These are phyloP conservation scores for Diaperis boleti DNA, from an alignment of 2,888 invertebrate species.

Conservation along the genomic window DNA sequence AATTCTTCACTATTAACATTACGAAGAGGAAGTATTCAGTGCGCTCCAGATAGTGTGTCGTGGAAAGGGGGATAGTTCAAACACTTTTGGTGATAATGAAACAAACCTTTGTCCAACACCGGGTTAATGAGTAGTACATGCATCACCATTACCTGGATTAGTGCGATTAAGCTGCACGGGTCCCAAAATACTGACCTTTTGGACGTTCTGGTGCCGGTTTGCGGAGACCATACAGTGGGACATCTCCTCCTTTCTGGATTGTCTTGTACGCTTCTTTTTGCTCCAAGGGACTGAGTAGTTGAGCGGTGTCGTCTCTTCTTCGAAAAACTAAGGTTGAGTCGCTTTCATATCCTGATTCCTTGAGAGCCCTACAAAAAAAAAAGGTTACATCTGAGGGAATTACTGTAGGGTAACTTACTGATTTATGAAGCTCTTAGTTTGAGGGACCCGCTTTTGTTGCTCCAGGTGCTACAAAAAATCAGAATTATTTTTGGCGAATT, in stretches of 20 bases:
- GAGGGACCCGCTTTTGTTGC: conserved; percentile 75
- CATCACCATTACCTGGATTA: conserved; percentile 31
- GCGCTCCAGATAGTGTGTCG: conserved; percentile 3
- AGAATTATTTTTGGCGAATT: conserved; percentile 46
- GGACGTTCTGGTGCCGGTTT: conserved; percentile 89
- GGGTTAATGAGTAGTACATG: conserved; percentile 24
- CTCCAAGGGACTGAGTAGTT: conserved; percentile 83
- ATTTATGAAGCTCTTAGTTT: conserved; percentile 83
- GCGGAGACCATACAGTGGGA: conserved; percentile 91
- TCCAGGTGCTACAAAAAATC: conserved; percentile 75
- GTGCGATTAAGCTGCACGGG: conserved; percentile 13
- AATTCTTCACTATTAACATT: conserved; percentile 49
- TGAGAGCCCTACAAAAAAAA: conserved; percentile 76
- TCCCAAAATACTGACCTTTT: conserved; percentile 72
- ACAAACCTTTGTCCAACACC: conserved; percentile 44
- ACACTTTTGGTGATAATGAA: conserved; percentile 27
- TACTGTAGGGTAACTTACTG: conserved; percentile 75
- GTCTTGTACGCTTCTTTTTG: conserved; percentile 87
- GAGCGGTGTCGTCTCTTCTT: conserved; percentile 76
- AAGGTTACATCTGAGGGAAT: background rate
- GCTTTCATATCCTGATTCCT: conserved; percentile 92
- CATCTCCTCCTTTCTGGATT: conserved; percentile 94
- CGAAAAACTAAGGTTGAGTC: conserved; percentile 90
- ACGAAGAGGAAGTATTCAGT: conserved; percentile 6
- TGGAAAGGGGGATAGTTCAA: conserved; percentile 37